These are phyloP conservation scores for Brachyrhaphis roseni DNA, from an alignment of 2,797 vertebrate species.

Conservation along the genomic window DNA sequence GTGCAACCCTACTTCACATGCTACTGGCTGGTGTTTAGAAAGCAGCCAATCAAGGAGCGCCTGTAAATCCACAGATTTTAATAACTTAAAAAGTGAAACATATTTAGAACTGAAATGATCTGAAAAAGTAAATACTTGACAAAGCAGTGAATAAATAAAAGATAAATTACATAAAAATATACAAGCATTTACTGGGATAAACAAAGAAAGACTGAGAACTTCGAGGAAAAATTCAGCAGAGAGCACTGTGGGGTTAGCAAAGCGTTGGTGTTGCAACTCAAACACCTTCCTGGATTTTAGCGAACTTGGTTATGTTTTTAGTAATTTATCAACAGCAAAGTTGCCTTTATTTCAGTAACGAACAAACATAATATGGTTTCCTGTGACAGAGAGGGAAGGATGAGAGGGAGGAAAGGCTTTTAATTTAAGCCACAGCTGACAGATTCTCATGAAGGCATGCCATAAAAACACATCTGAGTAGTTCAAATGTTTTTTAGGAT, in stretches of 20 bases:
- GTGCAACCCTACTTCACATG: too few relatives aligned
- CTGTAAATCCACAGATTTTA: not conserved
- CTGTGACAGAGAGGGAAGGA: slow-evolving; percentile 55
- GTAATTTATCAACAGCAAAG: slow-evolving; percentile 5
- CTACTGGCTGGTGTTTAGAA: too few relatives aligned
- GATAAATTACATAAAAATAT: slow-evolving; percentile 6
- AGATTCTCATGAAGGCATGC: slow-evolving; percentile 31
- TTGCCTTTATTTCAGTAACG: slow-evolving; percentile 54
- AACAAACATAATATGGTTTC: slow-evolving; percentile 71
- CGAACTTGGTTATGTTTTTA: slow-evolving; percentile 53
- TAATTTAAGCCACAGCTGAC: slow-evolving; percentile 21
- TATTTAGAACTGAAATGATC: not conserved
- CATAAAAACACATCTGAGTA: slow-evolving; percentile 18
- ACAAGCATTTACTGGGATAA: not conserved
- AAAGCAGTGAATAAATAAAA: not conserved
- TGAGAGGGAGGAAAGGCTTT: slow-evolving; percentile 26
- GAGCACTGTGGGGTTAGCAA: slow-evolving; percentile 58
- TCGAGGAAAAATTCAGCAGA: not conserved
- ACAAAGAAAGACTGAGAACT: slow-evolving; percentile 5
- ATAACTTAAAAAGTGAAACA: not conserved
- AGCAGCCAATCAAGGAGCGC: too few relatives aligned
- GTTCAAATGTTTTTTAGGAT: slow-evolving; percentile 14
- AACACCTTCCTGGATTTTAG: slow-evolving; percentile 44
- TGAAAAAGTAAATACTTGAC: not conserved
- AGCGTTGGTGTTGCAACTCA: slow-evolving; percentile 48